phyloP scores from a whole-genome alignment of 92 coral and sea anemone genomes.

The Porites lobata region DNA sequence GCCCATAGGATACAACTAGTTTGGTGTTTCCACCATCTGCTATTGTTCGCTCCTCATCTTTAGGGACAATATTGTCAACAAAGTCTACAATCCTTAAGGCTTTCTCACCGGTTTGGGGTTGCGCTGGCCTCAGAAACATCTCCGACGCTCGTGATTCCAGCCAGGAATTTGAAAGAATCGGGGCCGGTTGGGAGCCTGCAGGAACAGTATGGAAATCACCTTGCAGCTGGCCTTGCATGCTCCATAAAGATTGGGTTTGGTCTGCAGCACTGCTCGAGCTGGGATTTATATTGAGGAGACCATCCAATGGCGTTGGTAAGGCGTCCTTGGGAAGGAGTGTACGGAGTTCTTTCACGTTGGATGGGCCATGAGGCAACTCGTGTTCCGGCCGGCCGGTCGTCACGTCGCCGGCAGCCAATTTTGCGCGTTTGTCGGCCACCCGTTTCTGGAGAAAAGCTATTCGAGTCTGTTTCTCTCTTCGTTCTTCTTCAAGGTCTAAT shows the following conservation, averaged over 20 bases:
- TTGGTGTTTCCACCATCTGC: slow-evolving; percentile 27
- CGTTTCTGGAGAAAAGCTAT: neutral
- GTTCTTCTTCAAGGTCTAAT: neutral
- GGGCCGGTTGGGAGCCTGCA: neutral
- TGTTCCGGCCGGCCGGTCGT: neutral
- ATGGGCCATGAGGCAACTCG: neutral
- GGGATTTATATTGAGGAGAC: neutral
- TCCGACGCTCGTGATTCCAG: neutral
- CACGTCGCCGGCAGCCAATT: neutral
- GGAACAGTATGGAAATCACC: too few relatives aligned
- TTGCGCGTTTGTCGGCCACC: neutral
- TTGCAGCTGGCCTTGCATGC: too few relatives aligned
- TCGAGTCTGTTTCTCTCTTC: neutral
- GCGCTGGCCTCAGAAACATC: slow-evolving; percentile 29
- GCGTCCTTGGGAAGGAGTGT: neutral
- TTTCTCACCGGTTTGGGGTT: slow-evolving; percentile 20
- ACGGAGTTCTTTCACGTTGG: slow-evolving; percentile 13
- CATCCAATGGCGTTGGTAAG: neutral
- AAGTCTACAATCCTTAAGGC: slow-evolving; percentile 1
- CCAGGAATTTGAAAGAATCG: neutral
- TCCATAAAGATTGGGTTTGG: too few relatives aligned
- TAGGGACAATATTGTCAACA: slow-evolving; percentile 19
- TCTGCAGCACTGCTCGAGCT: neutral
- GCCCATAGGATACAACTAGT: slow-evolving; percentile 21
- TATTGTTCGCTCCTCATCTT: slow-evolving; percentile 21